A percentile compares a stretch with the other conserved stretches of the same genome.
Evolutionary conservation across 2,113 vertebrate species (phyloP).

Genomic region (Martes martes): DNA sequence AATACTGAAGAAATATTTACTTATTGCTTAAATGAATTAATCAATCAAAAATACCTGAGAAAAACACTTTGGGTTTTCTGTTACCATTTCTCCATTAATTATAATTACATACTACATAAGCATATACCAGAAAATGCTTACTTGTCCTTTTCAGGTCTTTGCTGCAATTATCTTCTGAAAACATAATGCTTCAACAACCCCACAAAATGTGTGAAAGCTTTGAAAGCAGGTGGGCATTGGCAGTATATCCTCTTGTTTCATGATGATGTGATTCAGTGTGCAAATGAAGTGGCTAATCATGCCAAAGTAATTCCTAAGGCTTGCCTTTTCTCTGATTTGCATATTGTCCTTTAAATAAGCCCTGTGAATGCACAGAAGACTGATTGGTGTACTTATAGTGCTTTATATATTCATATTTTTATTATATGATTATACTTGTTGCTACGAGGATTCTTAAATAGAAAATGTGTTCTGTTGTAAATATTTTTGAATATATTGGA

Average conservation of each 20-base stretch:
- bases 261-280: constrained; percentile 21
- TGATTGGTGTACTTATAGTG: background rate
- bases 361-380: background rate
- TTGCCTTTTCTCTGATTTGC: constrained; percentile 28
- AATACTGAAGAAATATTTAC: background rate
- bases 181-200: background rate
- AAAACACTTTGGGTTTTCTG: background rate
- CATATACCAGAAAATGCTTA: background rate
- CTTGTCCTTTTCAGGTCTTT: background rate
- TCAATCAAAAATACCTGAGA: background rate
- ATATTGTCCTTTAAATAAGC: constrained; percentile 36
- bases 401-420: background rate
- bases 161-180: constrained; percentile 32
- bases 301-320: background rate
- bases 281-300: constrained; percentile 11
- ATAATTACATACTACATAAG: background rate
- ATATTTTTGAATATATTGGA: constrained; percentile 7
- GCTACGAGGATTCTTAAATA: background rate
- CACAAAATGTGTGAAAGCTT: constrained; percentile 10
- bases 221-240: constrained; percentile 17
- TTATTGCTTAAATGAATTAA: background rate
- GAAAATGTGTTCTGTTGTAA: background rate
- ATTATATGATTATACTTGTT: constrained; percentile 4
- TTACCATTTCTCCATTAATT: background rate
- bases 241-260: background rate